These are phyloP conservation scores for Cerastis leucographa DNA, from an alignment of 2,888 invertebrate species.

Conservation along the genomic window DNA sequence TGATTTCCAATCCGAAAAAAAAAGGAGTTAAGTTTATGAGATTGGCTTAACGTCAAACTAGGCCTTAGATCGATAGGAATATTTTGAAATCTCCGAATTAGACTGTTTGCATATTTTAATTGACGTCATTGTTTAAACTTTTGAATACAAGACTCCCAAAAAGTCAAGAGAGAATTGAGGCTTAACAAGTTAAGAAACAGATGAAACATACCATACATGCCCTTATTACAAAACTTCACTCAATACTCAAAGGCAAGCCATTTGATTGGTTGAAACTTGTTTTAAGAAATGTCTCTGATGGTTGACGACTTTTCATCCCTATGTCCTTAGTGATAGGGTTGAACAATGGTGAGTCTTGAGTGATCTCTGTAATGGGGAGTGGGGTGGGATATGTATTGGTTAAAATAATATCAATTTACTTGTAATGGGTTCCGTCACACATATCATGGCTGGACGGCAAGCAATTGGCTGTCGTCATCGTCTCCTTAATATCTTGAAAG, in stretches of 20 bases:
- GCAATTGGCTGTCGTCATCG: constrained; percentile 91
- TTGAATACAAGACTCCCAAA: not conserved
- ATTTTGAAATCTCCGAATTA: not conserved
- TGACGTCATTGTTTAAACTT: not conserved
- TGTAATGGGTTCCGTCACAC: constrained; percentile 92
- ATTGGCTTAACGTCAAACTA: not conserved
- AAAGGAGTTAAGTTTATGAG: not conserved
- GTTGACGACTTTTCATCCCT: too few species aligned
- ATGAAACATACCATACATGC: not conserved
- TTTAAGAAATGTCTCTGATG: too few species aligned
- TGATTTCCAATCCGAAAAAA: too few species aligned
- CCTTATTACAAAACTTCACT: not conserved
- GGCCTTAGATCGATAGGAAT: not conserved
- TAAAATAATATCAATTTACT: constrained; percentile 80
- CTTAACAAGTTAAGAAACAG: not conserved
- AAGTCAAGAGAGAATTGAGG: not conserved
- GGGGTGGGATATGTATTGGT: not conserved
- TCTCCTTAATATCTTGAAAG: constrained; percentile 91
- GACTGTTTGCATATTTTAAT: not conserved
- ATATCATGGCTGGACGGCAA: constrained; percentile 94
- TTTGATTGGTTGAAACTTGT: not conserved
- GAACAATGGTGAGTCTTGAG: too few species aligned
- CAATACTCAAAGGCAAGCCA: not conserved
- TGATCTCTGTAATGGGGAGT: too few species aligned
- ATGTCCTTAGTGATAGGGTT: too few species aligned